Base-by-base conservation (phyloP, 2,888 invertebrate species). In the Anodontia alba region DNA sequence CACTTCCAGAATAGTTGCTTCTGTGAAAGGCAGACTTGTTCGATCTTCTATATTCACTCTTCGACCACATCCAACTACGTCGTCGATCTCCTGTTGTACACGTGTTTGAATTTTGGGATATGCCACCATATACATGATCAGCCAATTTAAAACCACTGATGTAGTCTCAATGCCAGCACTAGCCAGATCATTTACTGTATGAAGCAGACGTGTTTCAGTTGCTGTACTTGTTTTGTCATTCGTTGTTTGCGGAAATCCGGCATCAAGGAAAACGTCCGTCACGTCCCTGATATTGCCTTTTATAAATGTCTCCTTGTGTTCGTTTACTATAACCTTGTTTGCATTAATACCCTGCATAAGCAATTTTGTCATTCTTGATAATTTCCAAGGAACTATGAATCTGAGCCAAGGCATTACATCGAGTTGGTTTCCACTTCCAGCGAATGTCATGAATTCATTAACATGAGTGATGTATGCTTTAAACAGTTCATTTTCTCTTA, bases 131-230 rank as follows among this genome's bases (percentile, higher is more conserved):
- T 73, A n/a, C 33, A 15, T 12, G 54, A 68, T 17, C 51, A 73
- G 20, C 73, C 78, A 15, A 43, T 31, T 1, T 88, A 26, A 8
- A 84, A 66, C 0, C 71, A 78, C 31, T 79, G 12, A 67, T 1
- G 85, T 77, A 1, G 89, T 90, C 42, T 89, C 90, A 43, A 86
- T 80, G 1, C 90, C 91, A 20, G 90, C 89, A 2, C 83, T 87
- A 17, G 88, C 74, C 57, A 88, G 71, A 31, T 87, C 89, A 51
- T 75, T 74, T 3, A 88, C 2, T 15, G 67, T 36, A 66, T 57
- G 3, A 33, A 31, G 3, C 62, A 29, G 1, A 1, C 23, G 2
- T 33, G 31, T 1, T n/a, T n/a, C n/a, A n/a, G n/a, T n/a, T n/a
- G n/a, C n/a, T n/a, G n/a, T n/a, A n/a, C n/a, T n/a, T n/a, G n/a